Evolutionary conservation across 2,797 vertebrate genomes (phyloP).

Genomic region (Peromyscus melanophrys): DNA sequence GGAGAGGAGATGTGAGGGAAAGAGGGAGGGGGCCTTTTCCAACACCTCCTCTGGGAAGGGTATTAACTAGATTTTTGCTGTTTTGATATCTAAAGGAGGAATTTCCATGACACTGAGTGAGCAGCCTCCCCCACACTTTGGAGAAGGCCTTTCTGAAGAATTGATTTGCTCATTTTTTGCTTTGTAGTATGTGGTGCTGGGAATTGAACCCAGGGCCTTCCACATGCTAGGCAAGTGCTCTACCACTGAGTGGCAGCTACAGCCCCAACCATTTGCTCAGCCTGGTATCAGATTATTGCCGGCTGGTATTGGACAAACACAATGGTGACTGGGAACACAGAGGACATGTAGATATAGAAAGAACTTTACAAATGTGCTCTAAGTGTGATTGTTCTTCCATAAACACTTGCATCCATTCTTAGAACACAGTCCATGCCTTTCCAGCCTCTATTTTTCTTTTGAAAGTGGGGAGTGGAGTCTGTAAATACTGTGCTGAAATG

Average conservation of each 20-base stretch:
- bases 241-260: neutral
- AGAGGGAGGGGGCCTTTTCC: neutral
- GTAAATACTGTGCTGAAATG: constrained; percentile 19
- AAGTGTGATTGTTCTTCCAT: constrained; percentile 61
- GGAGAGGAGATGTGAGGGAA: accelerated
- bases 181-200: neutral
- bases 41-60: too few relatives aligned
- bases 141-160: constrained; percentile 12
- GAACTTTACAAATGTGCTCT: constrained; percentile 59
- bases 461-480: neutral
- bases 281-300: constrained; percentile 43
- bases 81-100: neutral
- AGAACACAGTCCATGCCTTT: constrained; percentile 48
- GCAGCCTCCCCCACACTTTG: neutral
- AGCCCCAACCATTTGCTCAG: neutral
- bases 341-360: constrained; percentile 29
- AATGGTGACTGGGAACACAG: neutral
- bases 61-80: neutral
- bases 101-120: neutral
- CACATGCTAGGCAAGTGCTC: neutral
- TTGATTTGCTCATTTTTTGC: neutral
- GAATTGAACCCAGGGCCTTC: neutral
- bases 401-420: constrained; percentile 62
- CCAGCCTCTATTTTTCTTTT: constrained; percentile 19
- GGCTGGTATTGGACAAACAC: neutral